A percentile compares a stretch with the other conserved stretches of the same genome.
phyloP scores from a whole-genome alignment of 2,888 invertebrate genomes.

The Napeogenes sylphis region DNA sequence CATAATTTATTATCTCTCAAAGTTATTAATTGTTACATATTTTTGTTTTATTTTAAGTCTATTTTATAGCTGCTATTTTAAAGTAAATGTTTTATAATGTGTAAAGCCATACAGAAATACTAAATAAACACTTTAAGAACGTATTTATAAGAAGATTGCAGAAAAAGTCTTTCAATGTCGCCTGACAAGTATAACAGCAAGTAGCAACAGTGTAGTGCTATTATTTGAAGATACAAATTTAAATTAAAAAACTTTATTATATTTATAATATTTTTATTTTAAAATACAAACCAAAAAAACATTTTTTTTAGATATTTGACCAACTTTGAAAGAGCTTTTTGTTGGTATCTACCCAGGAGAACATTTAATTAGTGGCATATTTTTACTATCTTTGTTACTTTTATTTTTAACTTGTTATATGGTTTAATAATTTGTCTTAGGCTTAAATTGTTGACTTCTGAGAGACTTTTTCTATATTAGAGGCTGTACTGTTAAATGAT shows the following conservation, averaged over 20 bases:
- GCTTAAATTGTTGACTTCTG: no score
- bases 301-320: conserved; percentile 12
- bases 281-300: neutral
- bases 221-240: conserved; percentile 29
- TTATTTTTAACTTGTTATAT: conserved; percentile 7
- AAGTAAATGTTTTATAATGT: no score
- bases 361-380: conserved; percentile 5
- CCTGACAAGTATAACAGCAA: conserved; percentile 23
- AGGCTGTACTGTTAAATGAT: no score
- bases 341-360: neutral
- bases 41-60: no score
- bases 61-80: no score
- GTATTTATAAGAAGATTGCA: neutral
- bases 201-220: conserved; percentile 24
- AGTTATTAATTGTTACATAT: no score
- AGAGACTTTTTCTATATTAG: no score
- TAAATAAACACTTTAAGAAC: no score
- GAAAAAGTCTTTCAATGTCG: conserved; percentile 5
- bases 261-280: conserved; percentile 16
- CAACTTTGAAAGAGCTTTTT: neutral
- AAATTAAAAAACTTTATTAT: conserved; percentile 32
- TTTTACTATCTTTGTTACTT: neutral
- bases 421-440: no score
- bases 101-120: no score
- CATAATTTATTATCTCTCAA: no score